Percentiles rank a stretch among this genome's conserved stretches.
phyloP scores from a whole-genome alignment of 2,797 vertebrate genomes.

The Pelobates cultripes region DNA sequence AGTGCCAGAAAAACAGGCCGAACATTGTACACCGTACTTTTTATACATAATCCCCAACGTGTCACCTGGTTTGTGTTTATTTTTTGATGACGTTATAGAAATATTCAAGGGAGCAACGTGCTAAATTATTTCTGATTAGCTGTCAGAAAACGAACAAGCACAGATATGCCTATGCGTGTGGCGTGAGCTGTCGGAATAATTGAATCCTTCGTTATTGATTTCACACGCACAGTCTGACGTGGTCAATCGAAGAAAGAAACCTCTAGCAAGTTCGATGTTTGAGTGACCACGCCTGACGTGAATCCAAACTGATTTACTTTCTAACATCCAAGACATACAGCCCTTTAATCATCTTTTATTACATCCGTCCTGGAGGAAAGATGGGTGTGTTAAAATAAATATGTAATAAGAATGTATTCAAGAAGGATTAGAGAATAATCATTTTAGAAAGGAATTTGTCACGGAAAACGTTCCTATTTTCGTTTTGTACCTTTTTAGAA shows the following conservation, averaged over 20 bases:
- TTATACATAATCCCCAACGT: too few species aligned
- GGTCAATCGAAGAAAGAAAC: neutral
- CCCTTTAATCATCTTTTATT: neutral
- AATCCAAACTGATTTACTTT: too few species aligned
- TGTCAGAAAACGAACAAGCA: neutral
- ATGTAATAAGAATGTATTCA: neutral
- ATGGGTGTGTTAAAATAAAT: neutral
- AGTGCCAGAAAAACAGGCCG: too few species aligned
- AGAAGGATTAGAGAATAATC: too few species aligned
- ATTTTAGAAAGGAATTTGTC: too few species aligned
- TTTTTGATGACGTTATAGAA: neutral
- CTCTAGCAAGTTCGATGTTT: too few species aligned
- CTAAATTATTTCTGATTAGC: neutral
- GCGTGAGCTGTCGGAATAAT: neutral
- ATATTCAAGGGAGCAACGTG: slow-evolving; percentile 8
- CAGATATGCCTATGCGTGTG: neutral
- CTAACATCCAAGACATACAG: too few species aligned
- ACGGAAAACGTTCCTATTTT: too few species aligned
- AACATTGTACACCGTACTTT: too few species aligned
- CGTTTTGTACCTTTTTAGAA: too few species aligned
- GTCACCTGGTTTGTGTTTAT: neutral
- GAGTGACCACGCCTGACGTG: too few species aligned
- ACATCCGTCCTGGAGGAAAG: neutral
- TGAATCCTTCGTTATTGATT: neutral
- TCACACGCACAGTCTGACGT: neutral